These are phyloP conservation scores for Drosophila limbata DNA, from an alignment of 2,888 invertebrate species.

Conservation along the genomic window DNA sequence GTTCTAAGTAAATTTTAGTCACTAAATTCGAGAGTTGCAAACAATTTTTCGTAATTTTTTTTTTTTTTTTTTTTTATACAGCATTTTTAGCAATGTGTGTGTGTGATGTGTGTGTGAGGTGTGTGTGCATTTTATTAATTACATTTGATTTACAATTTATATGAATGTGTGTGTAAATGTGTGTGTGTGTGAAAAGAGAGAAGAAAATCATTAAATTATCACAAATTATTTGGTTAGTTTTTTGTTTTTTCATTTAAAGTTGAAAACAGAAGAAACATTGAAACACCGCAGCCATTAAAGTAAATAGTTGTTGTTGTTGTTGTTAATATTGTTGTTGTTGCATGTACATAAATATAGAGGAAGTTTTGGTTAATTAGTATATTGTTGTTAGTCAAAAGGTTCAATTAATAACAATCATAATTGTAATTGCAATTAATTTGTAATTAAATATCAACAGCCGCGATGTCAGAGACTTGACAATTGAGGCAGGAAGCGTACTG, in stretches of 20 bases:
- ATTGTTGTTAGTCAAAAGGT: constrained; percentile 17
- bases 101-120: constrained; percentile 33
- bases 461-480: not conserved
- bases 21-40: constrained; percentile 62
- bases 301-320: not conserved
- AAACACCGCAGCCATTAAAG: constrained; percentile 22
- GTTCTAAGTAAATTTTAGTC: constrained; percentile 78
- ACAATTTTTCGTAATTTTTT: constrained; percentile 34
- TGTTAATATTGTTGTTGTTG: not conserved
- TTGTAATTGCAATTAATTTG: not conserved
- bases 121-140: constrained; percentile 28
- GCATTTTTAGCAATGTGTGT: constrained; percentile 55
- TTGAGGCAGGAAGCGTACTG: constrained; percentile 7
- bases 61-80: constrained; percentile 27
- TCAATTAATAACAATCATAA: constrained; percentile 6
- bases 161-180: constrained; percentile 25
- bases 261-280: constrained; percentile 16
- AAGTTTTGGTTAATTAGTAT: constrained; percentile 17
- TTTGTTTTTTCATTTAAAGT: constrained; percentile 24
- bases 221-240: constrained; percentile 66
- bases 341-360: constrained; percentile 2
- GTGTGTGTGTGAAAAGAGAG: constrained; percentile 52
- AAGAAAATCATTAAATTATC: constrained; percentile 68
- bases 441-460: not conserved
- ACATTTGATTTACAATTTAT: constrained; percentile 37